Evolutionary conservation across 2,113 vertebrate genomes (phyloP), one percentile per base, ranked within the genome.

Genomic region (Gallinago jamesoni): DNA sequence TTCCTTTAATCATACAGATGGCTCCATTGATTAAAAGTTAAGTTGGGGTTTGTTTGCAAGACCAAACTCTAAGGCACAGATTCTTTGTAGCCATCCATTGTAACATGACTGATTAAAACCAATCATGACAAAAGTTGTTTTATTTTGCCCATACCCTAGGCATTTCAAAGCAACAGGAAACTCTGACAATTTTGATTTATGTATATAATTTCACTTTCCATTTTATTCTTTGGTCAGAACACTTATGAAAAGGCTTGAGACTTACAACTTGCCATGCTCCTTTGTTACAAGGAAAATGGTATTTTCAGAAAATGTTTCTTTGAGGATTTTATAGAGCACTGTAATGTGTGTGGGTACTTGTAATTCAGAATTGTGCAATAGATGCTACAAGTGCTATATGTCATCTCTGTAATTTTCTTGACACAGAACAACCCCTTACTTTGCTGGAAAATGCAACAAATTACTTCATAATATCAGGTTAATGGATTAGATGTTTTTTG

Each of bases 381-480:
- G 52, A 70, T 63, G 60, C 67, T 80, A 55, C 20, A 67, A 41
- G 33, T 47, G 37, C 7, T 84, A 7, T 86, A 72, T 72, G 20
- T 50, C 6, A 43, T 67, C 50, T 94, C 33, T 30, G 7, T 52
- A 84, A 90, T 79, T 76, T 85, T 87, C 52, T 52, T 92, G 79
- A 90, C 41, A 31, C 2, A 2, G 25, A 88, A 74, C 31, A 79
- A 47, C 10, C 28, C 24, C 5, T 92, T 37, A 41, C 9, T 81
- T 83, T 77, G 47, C 73, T 74, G 77, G 55, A 66, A 95, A 92
- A 88, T 13, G 19, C 52, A 88, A 59, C 50, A 80, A 39, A 75
- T 77, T 96, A 70, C 47, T 96, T 90, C 25, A 47, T 80, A 90
- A 62, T 90, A 94, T 53, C 59, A 90, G 14, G 27, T 47, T 96